A percentile compares a stretch with the other conserved stretches of the same genome.
These are phyloP conservation scores for Hirudinaria manillensis DNA, from an alignment of 2,888 invertebrate species.

Conservation along the genomic window DNA sequence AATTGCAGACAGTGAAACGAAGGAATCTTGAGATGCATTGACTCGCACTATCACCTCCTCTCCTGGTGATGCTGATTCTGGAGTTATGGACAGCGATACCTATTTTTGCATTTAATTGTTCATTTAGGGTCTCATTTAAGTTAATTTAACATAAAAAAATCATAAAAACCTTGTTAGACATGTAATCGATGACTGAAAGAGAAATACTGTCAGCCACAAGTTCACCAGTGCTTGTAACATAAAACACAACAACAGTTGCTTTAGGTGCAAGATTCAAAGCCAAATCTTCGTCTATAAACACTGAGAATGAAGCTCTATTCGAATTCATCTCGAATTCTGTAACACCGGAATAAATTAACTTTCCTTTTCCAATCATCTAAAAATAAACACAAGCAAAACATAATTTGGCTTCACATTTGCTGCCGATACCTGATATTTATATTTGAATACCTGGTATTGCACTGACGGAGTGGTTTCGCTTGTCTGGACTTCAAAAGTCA, in stretches of 20 bases:
- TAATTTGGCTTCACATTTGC: no score
- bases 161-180: constrained; percentile 22
- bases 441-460: no score
- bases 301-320: neutral
- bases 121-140: neutral
- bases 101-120: neutral
- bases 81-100: constrained; percentile 31
- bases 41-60: constrained; percentile 26
- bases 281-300: constrained; percentile 16
- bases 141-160: neutral
- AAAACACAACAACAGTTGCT: constrained; percentile 31
- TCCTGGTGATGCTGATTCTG: constrained; percentile 29
- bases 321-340: no score
- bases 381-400: no score
- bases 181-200: constrained; percentile 26
- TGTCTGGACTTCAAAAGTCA: no score
- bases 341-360: no score
- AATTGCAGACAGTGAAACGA: constrained; percentile 27
- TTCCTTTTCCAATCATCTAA: no score
- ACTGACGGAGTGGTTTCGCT: no score
- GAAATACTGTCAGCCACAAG: constrained; percentile 31
- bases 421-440: no score
- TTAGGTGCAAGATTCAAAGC: constrained; percentile 27
- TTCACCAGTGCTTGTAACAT: constrained; percentile 26
- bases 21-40: constrained; percentile 16